A percentile compares a stretch with the other conserved stretches of the same genome.
phyloP scores from a whole-genome alignment of 2,888 invertebrate genomes.

The Lasioglossum oenotherae region DNA sequence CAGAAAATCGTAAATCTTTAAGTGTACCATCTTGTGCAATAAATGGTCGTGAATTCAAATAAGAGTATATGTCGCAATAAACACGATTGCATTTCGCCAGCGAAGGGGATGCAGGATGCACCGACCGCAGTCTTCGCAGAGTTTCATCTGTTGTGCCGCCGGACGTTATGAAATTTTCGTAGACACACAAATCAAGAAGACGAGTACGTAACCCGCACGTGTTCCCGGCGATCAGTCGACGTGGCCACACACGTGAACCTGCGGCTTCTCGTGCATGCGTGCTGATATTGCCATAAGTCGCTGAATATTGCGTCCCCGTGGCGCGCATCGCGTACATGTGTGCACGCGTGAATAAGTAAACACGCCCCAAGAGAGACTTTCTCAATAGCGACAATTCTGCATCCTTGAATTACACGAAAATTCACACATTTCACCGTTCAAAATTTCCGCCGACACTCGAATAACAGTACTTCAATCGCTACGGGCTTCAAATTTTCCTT shows the following conservation, averaged over 20 bases:
- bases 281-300: constrained; percentile 73
- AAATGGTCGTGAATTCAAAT: background rate
- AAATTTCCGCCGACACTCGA: background rate
- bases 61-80: background rate
- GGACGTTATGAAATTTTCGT: constrained; percentile 58
- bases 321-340: constrained; percentile 9
- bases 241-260: constrained; percentile 48
- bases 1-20: background rate
- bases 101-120: background rate
- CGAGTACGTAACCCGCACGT: constrained; percentile 44
- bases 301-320: constrained; percentile 68
- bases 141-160: background rate
- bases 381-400: constrained; percentile 9
- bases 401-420: background rate
- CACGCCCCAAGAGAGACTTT: constrained; percentile 2
- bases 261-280: constrained; percentile 52
- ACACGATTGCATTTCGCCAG: background rate
- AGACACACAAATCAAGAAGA: constrained; percentile 37
- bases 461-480: background rate
- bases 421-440: background rate
- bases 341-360: constrained; percentile 35
- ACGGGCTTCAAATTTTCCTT: background rate
- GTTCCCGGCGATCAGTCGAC: constrained; percentile 35
- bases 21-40: background rate
- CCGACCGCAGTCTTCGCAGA: background rate